Base-by-base conservation (phyloP, 1,140 invertebrate species). In the Tachypleus tridentatus region DNA sequence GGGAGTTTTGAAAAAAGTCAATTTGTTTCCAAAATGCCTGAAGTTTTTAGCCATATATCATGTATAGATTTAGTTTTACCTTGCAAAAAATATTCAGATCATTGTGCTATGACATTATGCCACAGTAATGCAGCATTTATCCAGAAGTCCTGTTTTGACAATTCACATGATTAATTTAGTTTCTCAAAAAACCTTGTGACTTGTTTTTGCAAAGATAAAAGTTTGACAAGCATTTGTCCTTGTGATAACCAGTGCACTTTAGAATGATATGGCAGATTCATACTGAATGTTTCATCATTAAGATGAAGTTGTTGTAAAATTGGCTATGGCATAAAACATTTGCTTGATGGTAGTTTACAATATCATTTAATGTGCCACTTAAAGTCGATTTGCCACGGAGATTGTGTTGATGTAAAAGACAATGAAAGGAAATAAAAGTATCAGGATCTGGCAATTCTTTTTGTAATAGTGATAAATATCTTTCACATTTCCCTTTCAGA, bases 351-450 rank as follows among this genome's bases (percentile, higher is more conserved):
- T 59, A 59, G 49, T 59, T 59, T 5, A 59, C 58, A 47, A 59
- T 59, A 47, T 5, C 10, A 5, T 29, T 3, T 4, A 59, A 4
- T 5, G 58, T 59, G 8, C 6, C 10, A 6, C 29, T 11, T 3
- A 59, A 59, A 6, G 58, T 59, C 7, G 29, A 59, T 59, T 59
- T 59, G 5, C 3, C 58, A 29, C 49, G 49, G 47, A 59, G 58
- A 59, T 59, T 59, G 29, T 59, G 58, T 49, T 59, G 58, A 48
- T 59, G 58, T 49, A 59, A 59, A 49, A 59, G 29, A 29, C 58
- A 59, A 29, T 48, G 10, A 49, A 59, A 59, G 5, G 58, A 59
- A 11, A 59, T 59, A 4, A 59, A 47, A 11, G 4, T 49, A 11
- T 59, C 11, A 5, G 11, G 47, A 29, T 29, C 29, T 29, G 0